These are phyloP conservation scores for Oscheius sp. DNA, from an alignment of 2,888 invertebrate genomes.

Conservation along the genomic window DNA sequence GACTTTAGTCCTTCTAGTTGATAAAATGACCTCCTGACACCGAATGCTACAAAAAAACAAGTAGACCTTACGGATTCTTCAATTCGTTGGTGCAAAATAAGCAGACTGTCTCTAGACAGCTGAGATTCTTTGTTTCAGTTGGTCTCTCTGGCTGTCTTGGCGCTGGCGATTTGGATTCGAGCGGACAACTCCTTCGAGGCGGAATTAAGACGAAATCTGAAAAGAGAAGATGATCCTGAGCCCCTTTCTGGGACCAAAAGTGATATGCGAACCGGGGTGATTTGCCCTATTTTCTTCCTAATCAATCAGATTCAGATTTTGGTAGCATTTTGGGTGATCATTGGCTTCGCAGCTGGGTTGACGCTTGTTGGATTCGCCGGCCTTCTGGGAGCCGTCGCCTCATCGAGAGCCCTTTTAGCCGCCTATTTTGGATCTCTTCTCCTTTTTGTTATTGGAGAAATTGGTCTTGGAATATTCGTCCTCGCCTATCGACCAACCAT, in stretches of 20 bases:
- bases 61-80: too few relatives aligned
- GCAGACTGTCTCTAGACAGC: background rate
- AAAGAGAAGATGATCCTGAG: constrained; percentile 39
- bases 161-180: constrained; percentile 60
- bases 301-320: constrained; percentile 43
- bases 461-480: constrained; percentile 59
- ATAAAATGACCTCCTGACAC: too few relatives aligned
- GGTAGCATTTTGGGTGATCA: constrained; percentile 61
- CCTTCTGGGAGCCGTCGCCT: background rate
- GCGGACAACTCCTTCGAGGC: constrained; percentile 59
- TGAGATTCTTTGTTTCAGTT: constrained; percentile 46
- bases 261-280: constrained; percentile 49
- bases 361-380: constrained; percentile 60
- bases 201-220: constrained; percentile 49
- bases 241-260: constrained; percentile 45
- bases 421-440: constrained; percentile 46
- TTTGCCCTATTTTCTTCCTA: too few relatives aligned
- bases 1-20: too few relatives aligned
- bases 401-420: constrained; percentile 22
- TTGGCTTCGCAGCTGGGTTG: constrained; percentile 59
- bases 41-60: too few relatives aligned
- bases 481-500: constrained; percentile 50
- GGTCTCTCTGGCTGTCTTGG: constrained; percentile 56
- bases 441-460: constrained; percentile 57
- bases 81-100: too few relatives aligned